Conservation (phyloP, 2,888 invertebrate species). For the Apamea sordens region DNA sequence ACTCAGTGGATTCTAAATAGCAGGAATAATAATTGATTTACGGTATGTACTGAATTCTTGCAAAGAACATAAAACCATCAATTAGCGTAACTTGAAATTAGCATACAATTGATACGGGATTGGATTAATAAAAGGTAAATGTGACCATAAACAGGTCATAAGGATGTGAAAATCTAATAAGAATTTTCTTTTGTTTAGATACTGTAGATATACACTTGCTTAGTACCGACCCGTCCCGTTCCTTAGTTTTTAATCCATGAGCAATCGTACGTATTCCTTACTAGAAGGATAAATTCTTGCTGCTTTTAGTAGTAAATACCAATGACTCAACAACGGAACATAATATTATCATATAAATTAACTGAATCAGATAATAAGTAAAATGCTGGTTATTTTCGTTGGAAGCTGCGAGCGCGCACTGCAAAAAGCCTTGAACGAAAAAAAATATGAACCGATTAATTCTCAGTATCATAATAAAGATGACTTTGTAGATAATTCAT, state of each 20-base stretch:
- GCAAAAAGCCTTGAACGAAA: constrained; percentile 20
- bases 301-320: neutral
- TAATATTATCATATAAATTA: neutral
- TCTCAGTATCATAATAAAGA: constrained; percentile 14
- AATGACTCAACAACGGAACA: constrained; percentile 21
- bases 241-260: neutral
- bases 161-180: no score
- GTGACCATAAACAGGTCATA: neutral
- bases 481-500: constrained; percentile 44
- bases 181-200: neutral
- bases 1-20: neutral
- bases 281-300: neutral
- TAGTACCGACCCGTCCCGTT: neutral
- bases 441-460: constrained; percentile 6
- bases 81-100: constrained; percentile 5
- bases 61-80: neutral
- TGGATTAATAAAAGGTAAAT: constrained; percentile 11
- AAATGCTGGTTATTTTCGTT: neutral
- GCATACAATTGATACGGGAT: constrained; percentile 9
- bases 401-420: neutral
- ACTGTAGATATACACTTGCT: no score
- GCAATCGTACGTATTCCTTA: neutral
- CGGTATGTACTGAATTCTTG: neutral
- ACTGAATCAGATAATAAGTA: neutral
- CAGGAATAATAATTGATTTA: neutral